Conservation (phyloP, 2,797 vertebrate species). For the Pelodytes ibericus region DNA sequence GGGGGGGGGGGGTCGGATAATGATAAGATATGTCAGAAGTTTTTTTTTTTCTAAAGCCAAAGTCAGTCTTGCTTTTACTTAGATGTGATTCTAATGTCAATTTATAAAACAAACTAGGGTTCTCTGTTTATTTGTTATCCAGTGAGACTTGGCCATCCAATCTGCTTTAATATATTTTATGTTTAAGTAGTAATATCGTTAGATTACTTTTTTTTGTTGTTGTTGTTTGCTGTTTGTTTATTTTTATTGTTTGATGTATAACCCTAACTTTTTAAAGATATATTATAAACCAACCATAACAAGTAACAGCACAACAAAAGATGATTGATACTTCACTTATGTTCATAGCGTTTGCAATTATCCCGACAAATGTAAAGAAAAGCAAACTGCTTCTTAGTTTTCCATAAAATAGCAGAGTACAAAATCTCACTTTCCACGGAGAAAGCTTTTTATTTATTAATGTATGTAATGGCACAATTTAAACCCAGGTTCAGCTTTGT, state of each 20-base stretch:
- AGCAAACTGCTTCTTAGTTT: constrained; percentile 29
- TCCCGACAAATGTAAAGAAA: constrained; percentile 25
- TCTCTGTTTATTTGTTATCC: constrained; percentile 70
- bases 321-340: constrained; percentile 18
- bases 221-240: neutral
- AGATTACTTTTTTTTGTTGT: neutral
- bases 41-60: constrained; percentile 72
- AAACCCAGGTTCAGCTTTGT: constrained; percentile 10
- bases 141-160: constrained; percentile 68
- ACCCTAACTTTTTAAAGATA: constrained; percentile 19
- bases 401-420: constrained; percentile 18
- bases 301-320: neutral
- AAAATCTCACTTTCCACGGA: constrained; percentile 1
- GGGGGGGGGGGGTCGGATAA: constrained; percentile 70
- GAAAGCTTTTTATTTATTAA: constrained; percentile 43
- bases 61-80: constrained; percentile 71
- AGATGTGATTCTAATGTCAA: constrained; percentile 73
- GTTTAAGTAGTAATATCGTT: neutral
- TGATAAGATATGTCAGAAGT: constrained; percentile 74
- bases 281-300: constrained; percentile 13
- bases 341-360: constrained; percentile 1
- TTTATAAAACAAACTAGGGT: constrained; percentile 64
- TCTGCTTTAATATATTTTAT: constrained; percentile 22
- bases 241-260: neutral
- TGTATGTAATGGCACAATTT: constrained; percentile 27